These are phyloP conservation scores for Scytalopus superciliaris DNA, from an alignment of 2,113 vertebrate genomes.

Conservation along the genomic window DNA sequence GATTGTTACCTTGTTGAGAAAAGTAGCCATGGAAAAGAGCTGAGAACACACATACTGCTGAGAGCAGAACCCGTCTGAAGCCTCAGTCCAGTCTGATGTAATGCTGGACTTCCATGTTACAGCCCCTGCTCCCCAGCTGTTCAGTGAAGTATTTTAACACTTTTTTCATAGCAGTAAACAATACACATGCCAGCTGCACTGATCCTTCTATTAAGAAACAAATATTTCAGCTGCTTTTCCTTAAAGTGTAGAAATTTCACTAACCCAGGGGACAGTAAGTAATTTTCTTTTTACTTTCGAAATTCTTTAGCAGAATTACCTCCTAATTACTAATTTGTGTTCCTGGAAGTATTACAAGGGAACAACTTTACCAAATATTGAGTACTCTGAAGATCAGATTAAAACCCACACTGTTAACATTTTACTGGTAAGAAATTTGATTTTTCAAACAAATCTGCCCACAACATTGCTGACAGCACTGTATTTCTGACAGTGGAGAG, in stretches of 20 bases:
- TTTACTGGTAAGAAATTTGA: not conserved
- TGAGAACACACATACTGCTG: fast-evolving
- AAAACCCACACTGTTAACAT: not conserved
- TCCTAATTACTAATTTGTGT: not conserved
- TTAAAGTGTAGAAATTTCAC: not conserved
- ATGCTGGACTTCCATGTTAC: not conserved
- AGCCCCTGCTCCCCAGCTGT: fast-evolving
- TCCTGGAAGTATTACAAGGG: not conserved
- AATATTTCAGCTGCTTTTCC: not conserved
- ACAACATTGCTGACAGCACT: not conserved
- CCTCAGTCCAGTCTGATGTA: not conserved
- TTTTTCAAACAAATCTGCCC: not conserved
- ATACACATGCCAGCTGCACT: not conserved
- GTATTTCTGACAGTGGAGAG: not conserved
- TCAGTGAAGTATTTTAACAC: not conserved
- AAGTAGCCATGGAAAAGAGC: not conserved
- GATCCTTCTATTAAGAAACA: not conserved
- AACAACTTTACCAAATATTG: not conserved
- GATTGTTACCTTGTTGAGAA: not conserved
- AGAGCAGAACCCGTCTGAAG: not conserved
- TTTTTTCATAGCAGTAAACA: not conserved
- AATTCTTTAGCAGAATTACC: not conserved
- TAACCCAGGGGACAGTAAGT: not conserved
- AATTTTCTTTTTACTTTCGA: not conserved
- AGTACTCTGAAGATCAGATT: not conserved